Evolutionary conservation across 2,113 vertebrate species (phyloP).

Genomic region (Acrocephalus kingi): DNA sequence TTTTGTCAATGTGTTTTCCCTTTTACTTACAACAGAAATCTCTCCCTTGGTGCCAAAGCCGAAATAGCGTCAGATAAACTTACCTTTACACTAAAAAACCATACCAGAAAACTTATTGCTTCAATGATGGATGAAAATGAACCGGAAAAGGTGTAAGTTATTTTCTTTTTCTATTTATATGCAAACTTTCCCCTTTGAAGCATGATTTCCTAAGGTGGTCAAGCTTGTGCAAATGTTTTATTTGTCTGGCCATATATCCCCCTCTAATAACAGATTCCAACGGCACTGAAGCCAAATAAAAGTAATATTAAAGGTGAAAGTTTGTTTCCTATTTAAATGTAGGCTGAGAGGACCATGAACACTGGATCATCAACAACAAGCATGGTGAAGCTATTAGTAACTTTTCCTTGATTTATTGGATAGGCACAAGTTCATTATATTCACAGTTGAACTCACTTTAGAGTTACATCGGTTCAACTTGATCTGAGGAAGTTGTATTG

Average conservation of each 20-base stretch:
- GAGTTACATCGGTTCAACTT: background rate
- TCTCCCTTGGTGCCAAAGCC: slow-evolving; percentile 87
- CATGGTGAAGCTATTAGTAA: background rate
- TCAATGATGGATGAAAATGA: slow-evolving; percentile 67
- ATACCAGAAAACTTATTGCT: slow-evolving; percentile 73
- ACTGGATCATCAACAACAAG: background rate
- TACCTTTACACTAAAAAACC: slow-evolving; percentile 57
- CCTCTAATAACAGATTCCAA: background rate
- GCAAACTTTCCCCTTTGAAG: background rate
- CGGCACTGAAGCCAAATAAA: background rate
- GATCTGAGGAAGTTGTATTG: background rate
- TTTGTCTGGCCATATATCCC: background rate
- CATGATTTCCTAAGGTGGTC: background rate
- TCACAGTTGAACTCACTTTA: background rate
- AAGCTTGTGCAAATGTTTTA: background rate
- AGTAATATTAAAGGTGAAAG: background rate
- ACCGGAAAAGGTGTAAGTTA: slow-evolving; percentile 83
- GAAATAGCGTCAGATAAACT: slow-evolving; percentile 88
- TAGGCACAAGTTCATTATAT: background rate
- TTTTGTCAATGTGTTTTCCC: background rate
- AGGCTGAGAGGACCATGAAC: background rate
- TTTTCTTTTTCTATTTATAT: background rate
- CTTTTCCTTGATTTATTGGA: background rate
- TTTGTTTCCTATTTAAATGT: background rate
- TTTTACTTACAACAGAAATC: slow-evolving; percentile 77